Evolutionary conservation across 1,140 invertebrate genomes (phyloP).

Genomic region (Drosophila trapezifrons): DNA sequence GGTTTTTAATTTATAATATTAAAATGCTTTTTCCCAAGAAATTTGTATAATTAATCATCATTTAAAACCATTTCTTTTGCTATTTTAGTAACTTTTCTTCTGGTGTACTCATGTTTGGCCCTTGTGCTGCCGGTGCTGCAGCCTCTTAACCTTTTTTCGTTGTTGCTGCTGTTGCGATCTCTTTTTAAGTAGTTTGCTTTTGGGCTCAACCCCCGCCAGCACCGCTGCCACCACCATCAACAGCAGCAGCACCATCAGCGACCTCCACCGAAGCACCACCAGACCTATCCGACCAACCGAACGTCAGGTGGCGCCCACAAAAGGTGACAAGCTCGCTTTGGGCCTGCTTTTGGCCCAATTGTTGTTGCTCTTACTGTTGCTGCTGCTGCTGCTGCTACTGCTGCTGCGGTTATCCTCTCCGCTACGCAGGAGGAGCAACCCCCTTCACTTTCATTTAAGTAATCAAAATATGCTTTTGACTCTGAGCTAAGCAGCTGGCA

Average conservation of each 20-base stretch:
- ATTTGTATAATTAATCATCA: neutral
- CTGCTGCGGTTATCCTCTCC: constrained; percentile 13
- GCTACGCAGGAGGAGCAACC: too few relatives aligned
- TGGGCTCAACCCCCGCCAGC: constrained; percentile 55
- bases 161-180: constrained; percentile 59
- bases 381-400: constrained; percentile 17
- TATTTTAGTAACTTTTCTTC: neutral
- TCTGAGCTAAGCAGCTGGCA: constrained; percentile 74
- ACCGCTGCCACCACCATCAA: neutral
- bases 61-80: neutral
- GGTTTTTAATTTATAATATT: neutral
- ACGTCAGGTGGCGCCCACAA: constrained; percentile 33
- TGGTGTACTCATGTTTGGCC: constrained; percentile 4
- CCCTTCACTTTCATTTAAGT: constrained; percentile 73
- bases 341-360: constrained; percentile 41
- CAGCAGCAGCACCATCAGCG: constrained; percentile 1
- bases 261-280: constrained; percentile 3
- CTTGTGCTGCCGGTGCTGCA: constrained; percentile 50
- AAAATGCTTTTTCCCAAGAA: neutral
- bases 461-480: constrained; percentile 83
- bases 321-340: constrained; percentile 73
- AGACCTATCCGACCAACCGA: neutral
- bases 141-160: constrained; percentile 77
- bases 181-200: constrained; percentile 80
- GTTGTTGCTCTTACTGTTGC: constrained; percentile 45